Evolutionary conservation across 2,113 vertebrate genomes (phyloP).

Genomic region (Proteles cristata): DNA sequence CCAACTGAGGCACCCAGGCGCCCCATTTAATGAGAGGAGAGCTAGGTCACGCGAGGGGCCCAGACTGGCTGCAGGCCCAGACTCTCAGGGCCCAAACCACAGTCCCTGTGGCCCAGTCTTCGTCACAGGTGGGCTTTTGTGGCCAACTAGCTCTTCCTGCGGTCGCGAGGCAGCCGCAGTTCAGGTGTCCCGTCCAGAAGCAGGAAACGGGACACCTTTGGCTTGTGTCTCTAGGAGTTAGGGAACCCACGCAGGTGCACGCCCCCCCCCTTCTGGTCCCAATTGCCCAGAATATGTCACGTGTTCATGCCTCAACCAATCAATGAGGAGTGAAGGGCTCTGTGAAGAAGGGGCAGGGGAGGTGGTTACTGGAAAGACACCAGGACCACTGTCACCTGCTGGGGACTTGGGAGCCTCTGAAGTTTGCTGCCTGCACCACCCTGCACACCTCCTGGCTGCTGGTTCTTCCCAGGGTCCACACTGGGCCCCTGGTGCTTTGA

Average conservation of each 20-base stretch:
- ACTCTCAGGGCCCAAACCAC: background rate
- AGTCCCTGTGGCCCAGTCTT: background rate
- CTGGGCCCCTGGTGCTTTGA: background rate
- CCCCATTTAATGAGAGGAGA: background rate
- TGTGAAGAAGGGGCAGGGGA: background rate
- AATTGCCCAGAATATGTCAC: background rate
- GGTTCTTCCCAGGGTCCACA: too few relatives aligned
- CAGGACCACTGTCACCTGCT: background rate
- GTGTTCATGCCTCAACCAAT: background rate
- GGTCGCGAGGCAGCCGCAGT: background rate
- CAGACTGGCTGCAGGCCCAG: background rate
- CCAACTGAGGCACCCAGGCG: too few relatives aligned
- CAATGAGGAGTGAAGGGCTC: background rate
- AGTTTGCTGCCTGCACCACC: background rate
- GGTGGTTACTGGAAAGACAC: background rate
- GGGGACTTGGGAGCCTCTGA: background rate
- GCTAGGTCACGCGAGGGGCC: fast-evolving
- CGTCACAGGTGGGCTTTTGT: fast-evolving
- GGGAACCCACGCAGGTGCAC: background rate
- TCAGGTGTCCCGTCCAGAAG: background rate
- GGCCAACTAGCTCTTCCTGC: background rate
- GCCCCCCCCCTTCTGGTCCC: background rate
- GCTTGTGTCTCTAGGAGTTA: background rate
- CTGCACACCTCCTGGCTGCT: background rate
- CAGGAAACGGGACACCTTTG: background rate